Conservation (phyloP, 1,140 invertebrate genomes). For the Chrysoperla carnea region DNA sequence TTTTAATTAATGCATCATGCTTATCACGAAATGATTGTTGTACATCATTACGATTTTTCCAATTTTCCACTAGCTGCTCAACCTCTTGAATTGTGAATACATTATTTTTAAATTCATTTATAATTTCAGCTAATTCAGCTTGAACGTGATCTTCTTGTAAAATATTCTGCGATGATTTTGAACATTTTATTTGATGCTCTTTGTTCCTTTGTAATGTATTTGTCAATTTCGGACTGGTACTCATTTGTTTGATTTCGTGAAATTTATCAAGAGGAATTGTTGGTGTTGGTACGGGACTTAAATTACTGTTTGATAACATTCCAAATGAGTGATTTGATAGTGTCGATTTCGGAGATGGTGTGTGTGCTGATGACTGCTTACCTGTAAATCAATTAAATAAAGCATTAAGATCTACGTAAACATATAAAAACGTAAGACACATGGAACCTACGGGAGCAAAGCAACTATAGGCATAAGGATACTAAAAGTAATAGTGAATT, state of each 20-base stretch:
- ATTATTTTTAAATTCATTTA: slow-evolving; percentile 79
- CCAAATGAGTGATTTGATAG: slow-evolving; percentile 5
- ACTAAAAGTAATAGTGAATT: too few species aligned
- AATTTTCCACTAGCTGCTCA: slow-evolving; percentile 66
- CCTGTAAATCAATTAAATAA: too few species aligned
- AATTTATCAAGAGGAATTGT: background rate
- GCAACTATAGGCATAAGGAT: too few species aligned
- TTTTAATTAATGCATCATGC: slow-evolving; percentile 57
- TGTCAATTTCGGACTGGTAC: slow-evolving; percentile 2
- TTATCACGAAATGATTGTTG: slow-evolving; percentile 72
- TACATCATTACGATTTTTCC: slow-evolving; percentile 69
- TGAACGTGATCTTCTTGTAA: slow-evolving; percentile 30
- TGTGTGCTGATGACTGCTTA: slow-evolving; percentile 14
- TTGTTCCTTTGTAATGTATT: slow-evolving; percentile 17
- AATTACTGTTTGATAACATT: background rate
- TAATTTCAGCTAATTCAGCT: slow-evolving; percentile 68
- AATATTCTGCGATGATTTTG: slow-evolving; percentile 8
- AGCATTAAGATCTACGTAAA: too few species aligned
- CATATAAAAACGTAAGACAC: too few species aligned
- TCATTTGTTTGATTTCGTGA: background rate
- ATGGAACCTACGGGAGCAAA: too few species aligned
- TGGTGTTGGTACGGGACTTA: background rate
- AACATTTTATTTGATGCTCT: background rate
- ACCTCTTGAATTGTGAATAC: slow-evolving; percentile 69
- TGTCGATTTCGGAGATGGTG: slow-evolving; percentile 3